These are phyloP conservation scores for Propithecus coquereli DNA, from an alignment of 2,113 vertebrate genomes.

Conservation along the genomic window DNA sequence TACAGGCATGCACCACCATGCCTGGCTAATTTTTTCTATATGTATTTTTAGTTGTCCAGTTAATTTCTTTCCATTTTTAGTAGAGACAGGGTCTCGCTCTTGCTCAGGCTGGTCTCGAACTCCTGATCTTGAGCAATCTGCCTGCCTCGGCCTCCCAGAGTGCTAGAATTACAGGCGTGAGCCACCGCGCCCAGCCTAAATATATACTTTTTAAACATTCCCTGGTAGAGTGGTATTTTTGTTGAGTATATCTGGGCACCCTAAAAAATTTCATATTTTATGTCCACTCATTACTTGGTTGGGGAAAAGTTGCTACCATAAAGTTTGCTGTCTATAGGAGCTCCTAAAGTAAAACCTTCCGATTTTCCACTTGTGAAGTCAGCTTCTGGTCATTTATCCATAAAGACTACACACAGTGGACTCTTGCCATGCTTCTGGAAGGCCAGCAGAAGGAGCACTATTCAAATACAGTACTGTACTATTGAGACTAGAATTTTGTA, in stretches of 20 bases:
- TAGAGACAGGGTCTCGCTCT: no score
- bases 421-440: neutral
- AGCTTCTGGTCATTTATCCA: neutral
- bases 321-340: neutral
- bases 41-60: no score
- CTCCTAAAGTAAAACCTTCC: neutral
- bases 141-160: no score
- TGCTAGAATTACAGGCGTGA: no score
- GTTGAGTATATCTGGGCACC: neutral
- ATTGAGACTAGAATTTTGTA: neutral
- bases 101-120: no score
- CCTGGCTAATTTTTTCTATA: no score
- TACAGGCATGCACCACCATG: no score
- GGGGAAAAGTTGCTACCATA: neutral
- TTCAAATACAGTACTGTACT: neutral
- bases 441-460: constrained; percentile 36
- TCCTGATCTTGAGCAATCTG: no score
- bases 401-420: no score
- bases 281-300: neutral
- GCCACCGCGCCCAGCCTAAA: no score
- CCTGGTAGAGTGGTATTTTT: constrained; percentile 4
- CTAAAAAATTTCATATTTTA: neutral
- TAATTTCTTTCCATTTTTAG: no score
- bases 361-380: neutral
- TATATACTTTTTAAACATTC: neutral